These are phyloP conservation scores for Seriola quinqueradiata DNA, from an alignment of 2,113 vertebrate species.

Conservation along the genomic window DNA sequence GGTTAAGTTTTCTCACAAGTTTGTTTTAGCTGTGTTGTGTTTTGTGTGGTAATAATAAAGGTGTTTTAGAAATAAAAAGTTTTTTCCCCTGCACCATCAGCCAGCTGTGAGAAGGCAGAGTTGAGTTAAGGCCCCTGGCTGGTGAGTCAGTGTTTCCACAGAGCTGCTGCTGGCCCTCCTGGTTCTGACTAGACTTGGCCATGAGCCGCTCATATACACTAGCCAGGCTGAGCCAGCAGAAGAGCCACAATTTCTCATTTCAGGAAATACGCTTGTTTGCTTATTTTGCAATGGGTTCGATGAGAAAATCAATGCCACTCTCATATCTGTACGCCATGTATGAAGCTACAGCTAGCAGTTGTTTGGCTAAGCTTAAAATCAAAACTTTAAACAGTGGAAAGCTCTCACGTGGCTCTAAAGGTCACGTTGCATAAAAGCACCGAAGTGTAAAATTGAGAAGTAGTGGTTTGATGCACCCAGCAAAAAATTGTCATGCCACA, in stretches of 20 bases:
- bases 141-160: slow-evolving; percentile 81
- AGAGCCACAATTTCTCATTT: slow-evolving; percentile 15
- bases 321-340: neutral
- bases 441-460: neutral
- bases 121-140: slow-evolving; percentile 52
- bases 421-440: neutral
- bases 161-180: slow-evolving; percentile 52
- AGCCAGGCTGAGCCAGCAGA: slow-evolving; percentile 43
- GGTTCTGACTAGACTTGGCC: slow-evolving; percentile 49
- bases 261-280: neutral
- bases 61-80: slow-evolving; percentile 60
- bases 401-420: neutral
- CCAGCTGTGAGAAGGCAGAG: slow-evolving; percentile 66
- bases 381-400: neutral
- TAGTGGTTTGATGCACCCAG: neutral
- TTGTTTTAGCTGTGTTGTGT: slow-evolving; percentile 54
- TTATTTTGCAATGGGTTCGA: neutral
- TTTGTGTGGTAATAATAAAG: slow-evolving; percentile 61
- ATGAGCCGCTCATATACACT: slow-evolving; percentile 31
- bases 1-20: slow-evolving; percentile 7
- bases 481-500: neutral
- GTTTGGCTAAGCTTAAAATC: slow-evolving; percentile 21
- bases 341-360: neutral
- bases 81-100: slow-evolving; percentile 17
- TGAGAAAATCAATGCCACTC: neutral